Evolutionary conservation across 1,140 invertebrate genomes (phyloP).

Genomic region (Camponotus vicinus): DNA sequence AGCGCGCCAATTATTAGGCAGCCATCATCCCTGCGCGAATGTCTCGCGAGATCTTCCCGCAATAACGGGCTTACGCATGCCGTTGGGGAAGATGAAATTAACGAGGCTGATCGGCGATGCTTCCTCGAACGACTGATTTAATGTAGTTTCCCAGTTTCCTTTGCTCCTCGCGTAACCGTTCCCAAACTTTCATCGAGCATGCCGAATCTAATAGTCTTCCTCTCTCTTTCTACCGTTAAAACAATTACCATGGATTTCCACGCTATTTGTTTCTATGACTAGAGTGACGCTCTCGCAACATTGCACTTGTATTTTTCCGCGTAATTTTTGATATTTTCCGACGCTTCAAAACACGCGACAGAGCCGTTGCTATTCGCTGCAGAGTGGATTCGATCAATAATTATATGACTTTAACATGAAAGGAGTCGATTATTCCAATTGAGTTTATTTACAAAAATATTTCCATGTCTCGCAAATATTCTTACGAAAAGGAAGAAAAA

Average conservation of each 20-base stretch:
- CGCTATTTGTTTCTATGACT: slow-evolving; percentile 27
- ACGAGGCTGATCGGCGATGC: slow-evolving; percentile 52
- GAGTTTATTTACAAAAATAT: slow-evolving; percentile 21
- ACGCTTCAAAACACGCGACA: neutral
- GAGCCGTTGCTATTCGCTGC: neutral
- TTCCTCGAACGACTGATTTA: slow-evolving; percentile 61
- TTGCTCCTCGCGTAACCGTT: slow-evolving; percentile 50
- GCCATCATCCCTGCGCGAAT: neutral
- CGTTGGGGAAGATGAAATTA: slow-evolving; percentile 45
- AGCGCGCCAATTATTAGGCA: slow-evolving; percentile 35
- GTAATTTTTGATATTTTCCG: slow-evolving; percentile 18
- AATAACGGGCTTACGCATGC: slow-evolving; percentile 10
- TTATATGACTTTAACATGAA: slow-evolving; percentile 2
- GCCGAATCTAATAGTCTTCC: slow-evolving; percentile 46
- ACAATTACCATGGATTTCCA: slow-evolving; percentile 50
- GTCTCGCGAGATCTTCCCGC: slow-evolving; percentile 44
- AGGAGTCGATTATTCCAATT: neutral
- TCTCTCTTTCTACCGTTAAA: neutral
- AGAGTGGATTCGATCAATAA: neutral
- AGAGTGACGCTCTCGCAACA: neutral
- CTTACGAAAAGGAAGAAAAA: neutral
- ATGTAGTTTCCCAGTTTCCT: slow-evolving; percentile 60
- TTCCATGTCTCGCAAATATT: neutral
- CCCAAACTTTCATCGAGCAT: slow-evolving; percentile 49
- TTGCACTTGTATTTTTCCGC: neutral